A percentile compares a stretch with the other conserved stretches of the same genome.
Evolutionary conservation across 2,797 vertebrate species (phyloP).

Genomic region (Cossypha polioptera): DNA sequence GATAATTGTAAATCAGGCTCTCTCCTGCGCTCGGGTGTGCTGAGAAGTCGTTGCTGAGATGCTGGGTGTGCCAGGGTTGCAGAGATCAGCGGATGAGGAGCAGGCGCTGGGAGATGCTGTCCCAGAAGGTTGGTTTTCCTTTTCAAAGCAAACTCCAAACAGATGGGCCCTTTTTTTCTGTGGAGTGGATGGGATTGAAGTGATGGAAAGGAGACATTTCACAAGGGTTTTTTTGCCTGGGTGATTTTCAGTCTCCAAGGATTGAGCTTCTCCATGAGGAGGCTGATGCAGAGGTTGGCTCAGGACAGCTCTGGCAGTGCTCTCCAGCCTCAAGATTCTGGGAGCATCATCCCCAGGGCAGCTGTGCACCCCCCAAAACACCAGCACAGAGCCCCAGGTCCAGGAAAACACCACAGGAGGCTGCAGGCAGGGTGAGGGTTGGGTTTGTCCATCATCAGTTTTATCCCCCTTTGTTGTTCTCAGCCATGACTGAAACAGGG

Average conservation of each 20-base stretch:
- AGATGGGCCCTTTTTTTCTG: constrained; percentile 43
- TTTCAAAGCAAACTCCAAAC: constrained; percentile 71
- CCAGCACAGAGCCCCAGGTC: neutral
- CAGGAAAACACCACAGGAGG: rapidly evolving
- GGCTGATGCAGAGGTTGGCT: neutral
- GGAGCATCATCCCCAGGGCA: neutral
- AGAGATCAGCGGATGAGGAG: constrained; percentile 40
- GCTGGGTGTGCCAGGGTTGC: constrained; percentile 13
- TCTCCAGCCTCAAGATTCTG: neutral
- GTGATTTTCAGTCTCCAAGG: neutral
- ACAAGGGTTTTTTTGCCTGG: neutral
- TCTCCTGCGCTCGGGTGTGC: constrained; percentile 26
- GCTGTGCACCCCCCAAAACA: rapidly evolving
- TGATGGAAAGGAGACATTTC: neutral
- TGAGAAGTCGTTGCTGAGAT: constrained; percentile 22
- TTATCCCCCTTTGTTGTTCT: neutral
- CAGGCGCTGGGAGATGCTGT: constrained; percentile 21
- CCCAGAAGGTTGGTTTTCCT: constrained; percentile 25
- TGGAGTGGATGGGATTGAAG: neutral
- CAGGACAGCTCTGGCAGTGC: neutral
- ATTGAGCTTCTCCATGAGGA: neutral
- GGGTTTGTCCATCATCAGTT: neutral
- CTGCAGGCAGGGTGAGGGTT: neutral
- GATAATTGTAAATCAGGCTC: constrained; percentile 58
- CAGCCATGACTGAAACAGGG: neutral